Evolutionary conservation across 2,797 vertebrate species (phyloP), one percentile per base, ranked within the genome.

Genomic region (Hapalemur alaotrensis): DNA sequence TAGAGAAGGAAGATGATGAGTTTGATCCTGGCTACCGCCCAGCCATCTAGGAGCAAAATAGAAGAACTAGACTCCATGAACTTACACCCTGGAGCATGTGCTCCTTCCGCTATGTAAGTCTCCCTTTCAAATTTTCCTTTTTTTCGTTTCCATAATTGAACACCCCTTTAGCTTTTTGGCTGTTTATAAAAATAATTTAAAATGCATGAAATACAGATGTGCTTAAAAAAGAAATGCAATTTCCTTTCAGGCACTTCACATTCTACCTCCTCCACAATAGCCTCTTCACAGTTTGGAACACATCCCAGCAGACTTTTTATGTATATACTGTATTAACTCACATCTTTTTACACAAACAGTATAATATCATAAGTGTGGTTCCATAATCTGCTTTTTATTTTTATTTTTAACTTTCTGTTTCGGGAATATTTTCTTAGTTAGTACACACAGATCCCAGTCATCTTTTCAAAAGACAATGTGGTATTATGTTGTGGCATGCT

Each of bases 161-260:
- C 83, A 41, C 43, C 7, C 38, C 25, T 87, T 67, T 35, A 11
- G n/a, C 30, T 30, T 88, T 59, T 11, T 38, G 22, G 46, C 23
- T 54, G 38, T 83, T 96, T 83, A 80, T 54, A 75, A 83, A 94
- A 92, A 89, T 48, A 92, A 84, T 15, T 46, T 22, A 76, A 95
- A 95, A 65, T 59, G 15, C 23, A 89, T 2, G 32, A 93, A 84
- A 93, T 30, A 69, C 28, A 87, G 48, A 82, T 90, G 25, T 76
- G 11, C 63, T 94, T 83, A 32, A 70, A 84, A 57, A 59, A 83
- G 17, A 83, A 75, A 30, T 50, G 28, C 82, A 61, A 84, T 38
- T 65, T 4, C 61, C 65, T 92, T 59, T 38, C 15, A 50, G 59
- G 46, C 35, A 30, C 10, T 20, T 93, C 41, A 41, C 23, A 30